Evolutionary conservation across 2,113 vertebrate genomes (phyloP), one percentile per base, ranked within the genome.

Genomic region (Camelus dromedarius): DNA sequence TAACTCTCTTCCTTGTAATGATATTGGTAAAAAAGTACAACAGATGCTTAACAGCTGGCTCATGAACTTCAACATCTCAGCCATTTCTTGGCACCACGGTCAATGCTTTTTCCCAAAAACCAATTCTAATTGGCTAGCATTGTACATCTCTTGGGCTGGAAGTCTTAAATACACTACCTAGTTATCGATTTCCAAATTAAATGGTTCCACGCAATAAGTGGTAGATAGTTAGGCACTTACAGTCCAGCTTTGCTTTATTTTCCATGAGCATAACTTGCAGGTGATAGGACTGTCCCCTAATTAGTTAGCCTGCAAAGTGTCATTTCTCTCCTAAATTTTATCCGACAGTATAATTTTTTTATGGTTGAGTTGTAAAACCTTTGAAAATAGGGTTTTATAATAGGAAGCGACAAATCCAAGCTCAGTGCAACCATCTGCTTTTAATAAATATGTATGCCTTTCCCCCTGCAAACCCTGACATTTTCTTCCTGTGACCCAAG

Each of bases 401-500:
- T 67, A 93, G 54, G 81, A 97, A 8, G 58, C 20, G 42, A n/a
- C 81, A 94, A 94, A 82, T 50, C 56, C 66, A 70, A 82, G 16
- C 0, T 82, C 2, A 66, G 82, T 2, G 24, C 95, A 97, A 94
- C 14, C 38, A 94, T 91, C 32, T 93, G 19, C 88, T n/a, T 97
- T 96, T 97, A 90, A 91, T 20, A 69, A 97, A 85, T 0, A 22
- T 64, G 6, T 54, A 6, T 46, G 90, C 91, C 82, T 96, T 94
- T 56, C 93, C 98, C 98, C 98, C 95, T 84, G 73, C 96, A 98
- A 98, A 98, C 98, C 64, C 97, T 98, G 97, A 98, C 98, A 99
- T 99, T 98, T 93, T 98, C 99, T 99, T 98, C 98, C 98, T 28
- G 79, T 98, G 98, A 99, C 98, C 99, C 98, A 98, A 98, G 97